phyloP scores from a whole-genome alignment of 2,113 vertebrate genomes.

The Takifugu bimaculatus region DNA sequence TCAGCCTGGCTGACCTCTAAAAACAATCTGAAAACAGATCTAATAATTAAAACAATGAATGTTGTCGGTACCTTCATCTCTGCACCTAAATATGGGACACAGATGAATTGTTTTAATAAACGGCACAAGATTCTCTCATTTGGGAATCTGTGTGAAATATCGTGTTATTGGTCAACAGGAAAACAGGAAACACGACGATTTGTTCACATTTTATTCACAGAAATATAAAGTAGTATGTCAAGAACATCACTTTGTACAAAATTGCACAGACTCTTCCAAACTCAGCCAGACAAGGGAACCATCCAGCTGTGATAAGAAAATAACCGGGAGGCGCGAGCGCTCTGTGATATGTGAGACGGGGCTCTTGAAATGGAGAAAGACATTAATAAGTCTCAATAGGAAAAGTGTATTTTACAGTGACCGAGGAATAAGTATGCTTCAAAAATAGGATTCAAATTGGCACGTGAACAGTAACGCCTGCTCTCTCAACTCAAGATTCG shows the following conservation, averaged over 20 bases:
- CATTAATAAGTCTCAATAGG: constrained; percentile 61
- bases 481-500: constrained; percentile 11
- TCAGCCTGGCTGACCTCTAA: too few relatives aligned
- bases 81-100: too few relatives aligned
- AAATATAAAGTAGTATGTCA: constrained; percentile 81
- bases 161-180: neutral
- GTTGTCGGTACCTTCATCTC: neutral
- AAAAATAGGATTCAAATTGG: constrained; percentile 76
- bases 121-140: neutral
- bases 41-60: constrained; percentile 2
- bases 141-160: neutral
- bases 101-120: neutral
- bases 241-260: constrained; percentile 81
- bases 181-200: neutral
- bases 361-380: constrained; percentile 30
- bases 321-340: constrained; percentile 31
- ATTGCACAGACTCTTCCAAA: constrained; percentile 77
- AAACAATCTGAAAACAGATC: neutral
- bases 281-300: constrained; percentile 66
- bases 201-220: constrained; percentile 79
- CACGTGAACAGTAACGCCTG: constrained; percentile 63
- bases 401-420: constrained; percentile 65
- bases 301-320: constrained; percentile 54
- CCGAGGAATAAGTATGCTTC: constrained; percentile 67
- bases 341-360: constrained; percentile 55